These are phyloP conservation scores for Ophiodon elongatus DNA, from an alignment of 2,113 vertebrate genomes.

Conservation along the genomic window DNA sequence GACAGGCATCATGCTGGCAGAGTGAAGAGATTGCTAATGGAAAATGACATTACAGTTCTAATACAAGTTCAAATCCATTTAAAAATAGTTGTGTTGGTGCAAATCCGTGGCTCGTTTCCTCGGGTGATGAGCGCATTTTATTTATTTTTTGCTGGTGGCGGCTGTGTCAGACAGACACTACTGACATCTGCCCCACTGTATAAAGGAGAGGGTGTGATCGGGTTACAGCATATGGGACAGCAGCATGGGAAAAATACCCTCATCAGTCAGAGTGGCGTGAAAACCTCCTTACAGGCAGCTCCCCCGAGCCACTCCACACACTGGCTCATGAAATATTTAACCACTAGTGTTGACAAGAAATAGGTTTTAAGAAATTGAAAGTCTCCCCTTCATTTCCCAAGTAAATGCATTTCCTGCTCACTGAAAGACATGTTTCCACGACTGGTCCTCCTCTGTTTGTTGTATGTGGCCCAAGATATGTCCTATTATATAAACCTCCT, in stretches of 20 bases:
- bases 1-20: slow-evolving; percentile 58
- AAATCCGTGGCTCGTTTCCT: slow-evolving; percentile 33
- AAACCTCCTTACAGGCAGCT: slow-evolving; percentile 83
- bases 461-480: slow-evolving; percentile 40
- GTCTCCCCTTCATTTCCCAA: slow-evolving; percentile 85
- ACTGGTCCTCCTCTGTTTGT: slow-evolving; percentile 53
- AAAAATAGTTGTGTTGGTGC: slow-evolving; percentile 55
- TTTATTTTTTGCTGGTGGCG: slow-evolving; percentile 17
- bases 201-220: slow-evolving; percentile 63
- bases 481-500: slow-evolving; percentile 61
- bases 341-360: slow-evolving; percentile 89
- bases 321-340: slow-evolving; percentile 92
- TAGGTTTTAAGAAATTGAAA: slow-evolving; percentile 90
- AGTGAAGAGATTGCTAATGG: slow-evolving; percentile 44
- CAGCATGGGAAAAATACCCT: slow-evolving; percentile 81
- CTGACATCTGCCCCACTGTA: slow-evolving; percentile 68
- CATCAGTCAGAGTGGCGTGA: slow-evolving; percentile 82
- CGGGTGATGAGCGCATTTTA: slow-evolving; percentile 29
- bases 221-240: slow-evolving; percentile 80
- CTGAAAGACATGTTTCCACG: slow-evolving; percentile 61
- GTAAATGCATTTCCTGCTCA: slow-evolving; percentile 82
- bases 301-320: slow-evolving; percentile 83
- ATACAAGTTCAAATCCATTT: slow-evolving; percentile 47
- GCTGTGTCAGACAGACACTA: slow-evolving; percentile 45
- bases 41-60: slow-evolving; percentile 57